These are phyloP conservation scores for Pteropus alecto DNA, from an alignment of 2,113 vertebrate species.

Conservation along the genomic window DNA sequence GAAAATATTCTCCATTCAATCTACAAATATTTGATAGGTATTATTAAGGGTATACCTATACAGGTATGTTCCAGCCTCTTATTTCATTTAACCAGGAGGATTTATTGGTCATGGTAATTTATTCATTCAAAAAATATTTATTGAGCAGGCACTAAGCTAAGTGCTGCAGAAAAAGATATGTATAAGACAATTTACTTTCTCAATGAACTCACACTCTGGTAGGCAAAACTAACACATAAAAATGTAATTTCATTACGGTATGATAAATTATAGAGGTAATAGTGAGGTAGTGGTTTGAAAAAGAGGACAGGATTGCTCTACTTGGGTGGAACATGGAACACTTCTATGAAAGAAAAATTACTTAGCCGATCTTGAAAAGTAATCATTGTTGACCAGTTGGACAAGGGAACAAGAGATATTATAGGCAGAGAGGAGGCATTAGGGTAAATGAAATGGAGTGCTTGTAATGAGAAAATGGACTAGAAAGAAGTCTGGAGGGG, in stretches of 20 bases:
- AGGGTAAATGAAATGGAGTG: not conserved
- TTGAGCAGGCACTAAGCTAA: not conserved
- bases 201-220: not conserved
- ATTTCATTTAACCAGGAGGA: not conserved
- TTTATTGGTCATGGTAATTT: conserved; percentile 2
- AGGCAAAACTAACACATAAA: not conserved
- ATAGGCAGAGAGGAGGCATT: not conserved
- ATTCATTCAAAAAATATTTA: conserved; percentile 6
- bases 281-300: not conserved
- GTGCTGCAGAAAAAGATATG: not conserved
- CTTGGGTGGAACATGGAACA: not conserved
- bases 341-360: conserved; percentile 17
- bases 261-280: not conserved
- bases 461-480: not conserved
- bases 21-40: not conserved
- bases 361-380: not conserved
- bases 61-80: not conserved
- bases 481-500: not conserved
- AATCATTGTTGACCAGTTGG: not conserved
- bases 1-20: not conserved
- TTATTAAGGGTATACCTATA: not conserved
- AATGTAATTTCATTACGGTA: not conserved
- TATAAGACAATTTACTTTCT: not conserved
- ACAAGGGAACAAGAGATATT: not conserved
- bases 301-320: not conserved